A percentile compares a stretch with the other conserved stretches of the same genome.
Evolutionary conservation across 1,140 invertebrate species (phyloP).

Genomic region (Orchesella cincta): DNA sequence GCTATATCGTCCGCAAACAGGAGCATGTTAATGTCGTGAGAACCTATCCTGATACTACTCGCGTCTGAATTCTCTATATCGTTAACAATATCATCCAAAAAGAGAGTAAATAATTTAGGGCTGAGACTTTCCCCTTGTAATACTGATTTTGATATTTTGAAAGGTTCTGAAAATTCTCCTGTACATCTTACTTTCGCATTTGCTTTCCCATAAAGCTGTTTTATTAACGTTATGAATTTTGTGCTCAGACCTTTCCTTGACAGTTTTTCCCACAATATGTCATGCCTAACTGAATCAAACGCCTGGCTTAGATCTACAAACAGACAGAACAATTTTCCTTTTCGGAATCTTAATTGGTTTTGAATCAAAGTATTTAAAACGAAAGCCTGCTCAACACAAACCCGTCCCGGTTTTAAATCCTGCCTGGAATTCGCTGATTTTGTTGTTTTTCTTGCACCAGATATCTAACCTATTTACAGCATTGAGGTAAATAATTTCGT

Average conservation of each 20-base stretch:
- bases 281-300: conserved; percentile 5
- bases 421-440: conserved; percentile 49
- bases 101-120: conserved; percentile 38
- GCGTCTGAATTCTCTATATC: not conserved
- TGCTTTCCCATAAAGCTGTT: conserved; percentile 23
- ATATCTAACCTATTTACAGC: conserved; percentile 39
- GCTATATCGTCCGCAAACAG: conserved; percentile 43
- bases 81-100: conserved; percentile 33
- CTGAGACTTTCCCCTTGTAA: conserved; percentile 38
- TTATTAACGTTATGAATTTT: conserved; percentile 33
- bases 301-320: conserved; percentile 25
- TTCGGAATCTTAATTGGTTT: not conserved
- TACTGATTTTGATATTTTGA: not conserved
- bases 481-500: conserved; percentile 50
- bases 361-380: conserved; percentile 43
- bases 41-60: not conserved
- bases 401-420: conserved; percentile 49
- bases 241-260: not conserved
- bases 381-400: conserved; percentile 51
- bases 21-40: not conserved
- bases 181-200: not conserved
- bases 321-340: conserved; percentile 27
- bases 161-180: not conserved
- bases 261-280: conserved; percentile 33
- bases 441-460: conserved; percentile 41